phyloP scores from a whole-genome alignment of 1,140 invertebrate genomes.

The Pseudachorutes palmiensis region DNA sequence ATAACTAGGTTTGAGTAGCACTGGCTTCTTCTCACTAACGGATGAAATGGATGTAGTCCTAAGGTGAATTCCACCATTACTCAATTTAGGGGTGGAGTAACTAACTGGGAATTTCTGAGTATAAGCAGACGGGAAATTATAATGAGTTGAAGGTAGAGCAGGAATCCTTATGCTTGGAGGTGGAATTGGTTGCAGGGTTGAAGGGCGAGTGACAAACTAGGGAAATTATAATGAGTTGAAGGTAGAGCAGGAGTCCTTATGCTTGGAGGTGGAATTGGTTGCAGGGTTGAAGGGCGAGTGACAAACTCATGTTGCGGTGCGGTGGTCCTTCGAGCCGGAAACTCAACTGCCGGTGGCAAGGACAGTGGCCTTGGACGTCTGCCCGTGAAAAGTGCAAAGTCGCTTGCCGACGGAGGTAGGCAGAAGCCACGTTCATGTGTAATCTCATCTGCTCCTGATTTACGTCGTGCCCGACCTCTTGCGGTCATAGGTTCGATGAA shows the following conservation, averaged over 20 bases:
- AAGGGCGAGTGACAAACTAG: conserved; percentile 31
- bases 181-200: conserved; percentile 10
- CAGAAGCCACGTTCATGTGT: neutral
- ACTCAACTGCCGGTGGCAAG: conserved; percentile 23
- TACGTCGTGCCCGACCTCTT: neutral
- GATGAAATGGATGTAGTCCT: too few species aligned
- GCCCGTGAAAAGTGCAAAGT: conserved; percentile 32
- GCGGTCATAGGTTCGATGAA: conserved; percentile 7
- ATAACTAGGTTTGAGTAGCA: conserved; percentile 17
- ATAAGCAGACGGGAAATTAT: conserved; percentile 28
- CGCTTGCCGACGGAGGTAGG: conserved; percentile 24
- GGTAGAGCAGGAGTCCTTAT: conserved; percentile 12
- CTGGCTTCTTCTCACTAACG: neutral
- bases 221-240: conserved; percentile 18
- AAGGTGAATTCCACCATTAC: neutral
- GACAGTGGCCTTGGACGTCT: conserved; percentile 31
- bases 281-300: conserved; percentile 23
- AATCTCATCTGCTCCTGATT: neutral
- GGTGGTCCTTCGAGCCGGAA: neutral
- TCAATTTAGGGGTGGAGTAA: conserved; percentile 26
- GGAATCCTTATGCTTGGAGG: conserved; percentile 17
- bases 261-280: conserved; percentile 20
- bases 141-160: conserved; percentile 4
- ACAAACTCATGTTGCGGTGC: too few species aligned
- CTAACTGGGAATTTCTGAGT: conserved; percentile 34